phyloP scores from a whole-genome alignment of 2,113 vertebrate species.

The Peucedramus taeniatus region DNA sequence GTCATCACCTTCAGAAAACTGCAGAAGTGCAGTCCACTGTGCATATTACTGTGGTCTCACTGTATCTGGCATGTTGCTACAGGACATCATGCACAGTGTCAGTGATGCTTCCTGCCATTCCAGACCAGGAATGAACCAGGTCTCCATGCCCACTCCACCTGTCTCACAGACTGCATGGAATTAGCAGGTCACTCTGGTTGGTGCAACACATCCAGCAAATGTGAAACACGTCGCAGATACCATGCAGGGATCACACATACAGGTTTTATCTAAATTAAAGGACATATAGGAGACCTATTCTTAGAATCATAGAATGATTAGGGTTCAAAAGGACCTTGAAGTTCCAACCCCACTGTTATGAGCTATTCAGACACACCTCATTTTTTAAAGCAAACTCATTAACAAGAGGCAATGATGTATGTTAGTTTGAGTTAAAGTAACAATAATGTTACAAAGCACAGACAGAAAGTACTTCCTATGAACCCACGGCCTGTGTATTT shows the following conservation, averaged over 20 bases:
- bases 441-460: background rate
- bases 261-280: background rate
- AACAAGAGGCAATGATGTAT: background rate
- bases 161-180: accelerated
- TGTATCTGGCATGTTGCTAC: background rate
- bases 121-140: background rate
- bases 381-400: background rate
- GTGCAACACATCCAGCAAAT: background rate
- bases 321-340: background rate
- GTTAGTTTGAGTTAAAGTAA: background rate
- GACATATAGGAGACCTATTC: accelerated
- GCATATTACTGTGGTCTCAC: background rate
- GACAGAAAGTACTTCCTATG: background rate
- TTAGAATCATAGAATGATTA: background rate
- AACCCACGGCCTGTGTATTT: background rate
- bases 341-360: background rate
- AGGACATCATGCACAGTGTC: accelerated
- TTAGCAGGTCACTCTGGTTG: background rate
- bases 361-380: background rate
- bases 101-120: accelerated
- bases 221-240: background rate
- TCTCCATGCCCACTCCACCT: background rate
- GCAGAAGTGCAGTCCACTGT: background rate
- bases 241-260: background rate
- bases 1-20: background rate